These are phyloP conservation scores for Pseudomyrmex pallidus DNA, from an alignment of 1,140 invertebrate genomes.

Conservation along the genomic window DNA sequence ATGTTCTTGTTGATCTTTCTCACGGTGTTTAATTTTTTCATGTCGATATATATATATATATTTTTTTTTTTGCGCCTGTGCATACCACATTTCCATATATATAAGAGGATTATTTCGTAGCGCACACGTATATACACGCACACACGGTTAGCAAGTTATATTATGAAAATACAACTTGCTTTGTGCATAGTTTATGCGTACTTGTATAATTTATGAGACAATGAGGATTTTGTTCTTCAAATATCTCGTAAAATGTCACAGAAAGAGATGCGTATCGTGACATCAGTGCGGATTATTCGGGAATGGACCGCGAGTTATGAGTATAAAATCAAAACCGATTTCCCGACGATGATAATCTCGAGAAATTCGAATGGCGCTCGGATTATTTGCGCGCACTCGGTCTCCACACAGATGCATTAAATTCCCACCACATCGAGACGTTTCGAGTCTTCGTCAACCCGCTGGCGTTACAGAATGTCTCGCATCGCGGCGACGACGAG, in stretches of 20 bases:
- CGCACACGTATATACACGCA: neutral
- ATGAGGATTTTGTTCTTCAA: neutral
- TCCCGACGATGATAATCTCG: neutral
- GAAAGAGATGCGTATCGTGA: neutral
- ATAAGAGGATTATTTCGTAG: conserved; percentile 76
- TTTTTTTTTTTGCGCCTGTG: neutral
- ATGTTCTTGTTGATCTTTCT: neutral
- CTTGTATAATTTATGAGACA: neutral
- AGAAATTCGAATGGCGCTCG: conserved; percentile 46
- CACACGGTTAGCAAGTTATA: conserved; percentile 19
- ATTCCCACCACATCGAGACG: conserved; percentile 65
- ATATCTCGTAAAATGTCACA: neutral
- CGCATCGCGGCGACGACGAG: conserved; percentile 44
- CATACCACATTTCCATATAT: neutral
- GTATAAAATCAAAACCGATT: conserved; percentile 28
- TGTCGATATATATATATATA: neutral
- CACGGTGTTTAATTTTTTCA: neutral
- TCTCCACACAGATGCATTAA: conserved; percentile 71
- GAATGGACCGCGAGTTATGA: conserved; percentile 26
- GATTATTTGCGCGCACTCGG: conserved; percentile 49
- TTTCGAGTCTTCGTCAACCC: conserved; percentile 53
- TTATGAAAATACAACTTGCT: conserved; percentile 64
- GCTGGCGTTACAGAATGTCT: conserved; percentile 58
- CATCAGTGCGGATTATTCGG: conserved; percentile 4
- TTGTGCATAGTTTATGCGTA: conserved; percentile 64